Conservation (phyloP, 2,797 vertebrate species). For the Phalanger gymnotis region DNA sequence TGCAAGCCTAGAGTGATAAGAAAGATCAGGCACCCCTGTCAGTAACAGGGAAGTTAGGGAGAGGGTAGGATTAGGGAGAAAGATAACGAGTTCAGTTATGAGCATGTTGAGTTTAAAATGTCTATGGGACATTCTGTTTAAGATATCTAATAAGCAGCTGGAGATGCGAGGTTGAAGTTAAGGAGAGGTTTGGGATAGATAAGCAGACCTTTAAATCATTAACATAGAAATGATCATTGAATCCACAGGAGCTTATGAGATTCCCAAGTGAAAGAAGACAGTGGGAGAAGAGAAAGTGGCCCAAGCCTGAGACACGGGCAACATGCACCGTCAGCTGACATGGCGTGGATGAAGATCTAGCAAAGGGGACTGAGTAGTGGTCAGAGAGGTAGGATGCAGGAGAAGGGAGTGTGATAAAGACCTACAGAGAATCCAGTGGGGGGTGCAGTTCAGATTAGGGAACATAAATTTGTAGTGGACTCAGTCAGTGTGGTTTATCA, state of each 20-base stretch:
- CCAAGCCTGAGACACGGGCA: fast-evolving
- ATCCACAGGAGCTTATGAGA: neutral
- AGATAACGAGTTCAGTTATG: neutral
- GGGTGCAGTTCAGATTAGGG: neutral
- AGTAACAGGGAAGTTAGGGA: neutral
- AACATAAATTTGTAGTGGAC: neutral
- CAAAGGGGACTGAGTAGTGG: neutral
- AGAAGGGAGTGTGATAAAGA: neutral
- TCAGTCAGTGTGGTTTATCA: neutral
- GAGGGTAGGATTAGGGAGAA: neutral
- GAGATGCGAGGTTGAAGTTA: neutral
- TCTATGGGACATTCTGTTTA: neutral
- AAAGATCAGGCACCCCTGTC: neutral
- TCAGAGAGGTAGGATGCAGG: neutral
- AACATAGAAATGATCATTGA: neutral
- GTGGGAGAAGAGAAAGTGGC: neutral
- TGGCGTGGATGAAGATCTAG: neutral
- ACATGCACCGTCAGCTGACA: neutral
- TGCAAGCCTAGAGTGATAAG: neutral
- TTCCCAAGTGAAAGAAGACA: neutral
- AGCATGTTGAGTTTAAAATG: neutral
- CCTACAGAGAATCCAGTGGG: neutral
- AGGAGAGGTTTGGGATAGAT: neutral
- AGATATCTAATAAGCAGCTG: neutral
- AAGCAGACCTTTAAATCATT: neutral